Conservation (phyloP, 1,140 invertebrate genomes). For the Linepithema humile region DNA sequence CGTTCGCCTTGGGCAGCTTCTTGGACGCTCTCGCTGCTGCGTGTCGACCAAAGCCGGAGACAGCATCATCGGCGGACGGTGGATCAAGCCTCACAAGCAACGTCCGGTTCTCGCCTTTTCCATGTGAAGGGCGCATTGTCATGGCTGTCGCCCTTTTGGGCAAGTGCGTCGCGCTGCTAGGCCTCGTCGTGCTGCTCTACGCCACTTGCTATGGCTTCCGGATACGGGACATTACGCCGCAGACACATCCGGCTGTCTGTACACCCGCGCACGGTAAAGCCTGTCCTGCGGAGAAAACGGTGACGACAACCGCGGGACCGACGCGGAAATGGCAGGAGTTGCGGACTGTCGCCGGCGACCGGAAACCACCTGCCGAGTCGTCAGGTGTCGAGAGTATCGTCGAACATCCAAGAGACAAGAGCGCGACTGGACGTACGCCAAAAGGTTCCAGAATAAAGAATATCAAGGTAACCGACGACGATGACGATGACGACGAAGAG, state of each 20-base stretch:
- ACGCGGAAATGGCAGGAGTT: conserved; percentile 69
- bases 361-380: conserved; percentile 75
- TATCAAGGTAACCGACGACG: conserved; percentile 33
- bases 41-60: not conserved
- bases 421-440: not conserved
- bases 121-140: conserved; percentile 76
- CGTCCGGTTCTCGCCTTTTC: conserved; percentile 50
- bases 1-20: not conserved
- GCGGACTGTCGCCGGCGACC: conserved; percentile 60
- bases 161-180: conserved; percentile 73
- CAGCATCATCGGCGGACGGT: conserved; percentile 3
- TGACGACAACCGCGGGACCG: conserved; percentile 12
- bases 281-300: conserved; percentile 65
- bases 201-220: conserved; percentile 78
- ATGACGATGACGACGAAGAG: conserved; percentile 26
- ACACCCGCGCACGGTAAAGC: conserved; percentile 61
- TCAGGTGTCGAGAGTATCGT: not conserved
- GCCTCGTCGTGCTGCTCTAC: conserved; percentile 74
- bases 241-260: conserved; percentile 64
- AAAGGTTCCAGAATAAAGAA: not conserved
- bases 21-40: not conserved
- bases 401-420: not conserved
- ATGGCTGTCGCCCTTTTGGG: conserved; percentile 80
- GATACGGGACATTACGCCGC: conserved; percentile 74
- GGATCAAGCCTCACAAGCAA: conserved; percentile 1